Base-by-base conservation (phyloP, 2,797 vertebrate species). In the Bryconaethiops microstoma region DNA sequence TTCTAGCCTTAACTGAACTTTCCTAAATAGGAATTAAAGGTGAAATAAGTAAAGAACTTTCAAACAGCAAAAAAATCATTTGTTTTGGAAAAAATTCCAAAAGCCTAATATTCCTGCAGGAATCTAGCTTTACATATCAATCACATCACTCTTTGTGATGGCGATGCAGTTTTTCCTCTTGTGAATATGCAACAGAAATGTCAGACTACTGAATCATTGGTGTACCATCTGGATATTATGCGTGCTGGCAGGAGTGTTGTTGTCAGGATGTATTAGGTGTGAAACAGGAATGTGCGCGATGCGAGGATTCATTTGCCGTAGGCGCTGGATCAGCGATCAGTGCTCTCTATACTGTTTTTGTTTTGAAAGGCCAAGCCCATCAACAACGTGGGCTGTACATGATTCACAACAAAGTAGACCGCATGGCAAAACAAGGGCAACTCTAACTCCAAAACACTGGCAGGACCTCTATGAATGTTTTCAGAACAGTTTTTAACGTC, bases 161-260 rank as follows among this genome's bases (percentile, higher is more conserved):
- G 62, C 39, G 35, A 68, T 74, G 40, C 45, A 76, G 40, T 79
- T 82, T 78, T 69, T 74, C 83, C 80, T 82, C 82, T 79, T 64
- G 82, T 86, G 81, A 91, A 93, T 92, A 92, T 88, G 90, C 88
- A 89, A 89, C 73, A 78, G 88, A 94, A 94, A 94, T 94, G 92
- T 93, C 93, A 94, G 80, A 88, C 83, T 63, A 88, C 88, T 93
- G 92, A 94, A 87, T 94, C 93, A 94, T 87, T 90, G 76, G 77
- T 70, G 71, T 60, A 86, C 94, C 93, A 94, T 94, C 93, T 93
- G 94, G 92, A 91, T 89, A 88, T 88, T 91, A 93, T 91, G 88
- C 88, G 89, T 86, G 91, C 86, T 87, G 76, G 52, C 80, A 88
- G 77, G 83, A 87, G 87, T 92, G 91, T 87, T 87, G 86, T 91